Base-by-base conservation (phyloP, 2,797 vertebrate species). In the Tadarida brasiliensis region DNA sequence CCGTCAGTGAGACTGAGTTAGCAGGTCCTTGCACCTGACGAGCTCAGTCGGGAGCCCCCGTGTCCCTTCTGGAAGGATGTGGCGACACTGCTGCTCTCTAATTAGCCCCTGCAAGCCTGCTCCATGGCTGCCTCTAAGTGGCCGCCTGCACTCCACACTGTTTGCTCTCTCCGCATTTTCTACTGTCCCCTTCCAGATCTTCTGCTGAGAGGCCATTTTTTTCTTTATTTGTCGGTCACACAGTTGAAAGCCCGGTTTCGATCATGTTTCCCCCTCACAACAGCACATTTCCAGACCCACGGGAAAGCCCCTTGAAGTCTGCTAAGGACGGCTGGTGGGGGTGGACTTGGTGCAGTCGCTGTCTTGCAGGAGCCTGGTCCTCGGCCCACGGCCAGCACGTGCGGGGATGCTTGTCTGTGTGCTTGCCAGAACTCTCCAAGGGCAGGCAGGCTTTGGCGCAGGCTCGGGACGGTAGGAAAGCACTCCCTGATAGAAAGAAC, bases 101-200 rank as follows among this genome's bases (percentile, higher is more conserved):
- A 30, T 96, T 77, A 96, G 87, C 39, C 35, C 56, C 11, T 88
- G 65, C 11, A n/a, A 54, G 17, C 33, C 65, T 33, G 49, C 56
- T 11, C 49, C 76, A 11, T 59, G 56, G 63, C 47, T 30, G 33
- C 12, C 59, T 86, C 33, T 89, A 80, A 35, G 78, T 24, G 90
- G 70, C 67, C 1, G 3, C 56, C 74, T 78, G 22, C 12, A 81
- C 49, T 87, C 59, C 0, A 0, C 5, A 0, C 90, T 94, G 51
- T 91, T 93, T 97, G 87, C 59, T 76, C 57, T 63, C 68, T 76
- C 26, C 77, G 47, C 14, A 71, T 0, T 93, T 94, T 61, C 80
- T 78, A 28, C 77, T 82, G 22, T 83, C 6, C 0, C 49, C 39
- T 91, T 76, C 35, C 12, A 71, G 65, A n/a, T 63, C n/a, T 1